Base-by-base conservation (phyloP, 2,113 vertebrate species). In the Tricholaema leucomelas region DNA sequence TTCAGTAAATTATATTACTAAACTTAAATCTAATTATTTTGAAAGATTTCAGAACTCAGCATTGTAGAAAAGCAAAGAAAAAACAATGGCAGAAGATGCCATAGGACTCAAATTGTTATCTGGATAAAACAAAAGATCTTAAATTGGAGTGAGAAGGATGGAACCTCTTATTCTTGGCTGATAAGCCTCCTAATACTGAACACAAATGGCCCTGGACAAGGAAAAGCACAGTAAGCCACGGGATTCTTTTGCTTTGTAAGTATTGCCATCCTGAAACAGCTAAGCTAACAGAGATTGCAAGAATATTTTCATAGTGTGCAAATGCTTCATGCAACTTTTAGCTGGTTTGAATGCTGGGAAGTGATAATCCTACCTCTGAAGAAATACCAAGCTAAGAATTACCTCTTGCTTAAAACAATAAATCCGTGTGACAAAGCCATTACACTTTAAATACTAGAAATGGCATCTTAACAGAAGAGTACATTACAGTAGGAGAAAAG, bases 291-390 rank as follows among this genome's bases (percentile, higher is more conserved):
- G 50, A 59, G 11, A 56, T 10, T 71, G 69, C 0, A 25, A 77
- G 80, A 82, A 56, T 19, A 31, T 35, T 88, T 91, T 73, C 36
- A 58, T 66, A 42, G 66, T 14, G 12, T 28, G 35, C 52, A 91
- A 91, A 79, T 52, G 87, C 13, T 74, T 55, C 59, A 59, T 61
- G 40, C 86, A 88, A 77, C 63, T 92, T 91, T 70, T 72, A 78
- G 58, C 75, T 76, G 33, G 82, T 93, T n/a, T 65, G 64, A 95
- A 92, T 92, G 85, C 85, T 87, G 84, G 64, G 28, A 80, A 77
- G 36, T 13, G 19, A 66, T 55, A 81, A 81, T 90, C 60, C 46
- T 50, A 71, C 74, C 87, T 92, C 61, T 88, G 78, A 84, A 91
- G 74, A 89, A 87, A 79, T 54, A 91, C 38, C 35, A 67, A 66